A percentile compares a stretch with the other conserved stretches of the same genome.
These are phyloP conservation scores for Pseudomyrmex flavicornis DNA, from an alignment of 1,140 invertebrate genomes.

Conservation along the genomic window DNA sequence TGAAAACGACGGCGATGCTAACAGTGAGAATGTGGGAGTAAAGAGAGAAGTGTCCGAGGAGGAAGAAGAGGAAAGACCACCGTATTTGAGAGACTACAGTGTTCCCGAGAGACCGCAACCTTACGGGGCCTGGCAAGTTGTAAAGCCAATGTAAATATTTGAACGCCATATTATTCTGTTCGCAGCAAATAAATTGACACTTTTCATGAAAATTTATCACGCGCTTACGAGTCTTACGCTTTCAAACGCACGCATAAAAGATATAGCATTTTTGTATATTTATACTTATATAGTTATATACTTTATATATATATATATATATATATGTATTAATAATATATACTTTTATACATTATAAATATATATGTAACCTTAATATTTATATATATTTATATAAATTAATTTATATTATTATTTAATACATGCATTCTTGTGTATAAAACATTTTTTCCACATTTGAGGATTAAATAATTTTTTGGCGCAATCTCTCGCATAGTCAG, in stretches of 20 bases:
- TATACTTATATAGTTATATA: neutral
- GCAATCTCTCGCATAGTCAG: too few species aligned
- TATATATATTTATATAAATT: neutral
- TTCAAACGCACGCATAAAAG: neutral
- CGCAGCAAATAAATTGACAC: constrained; percentile 2
- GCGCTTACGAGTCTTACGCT: neutral
- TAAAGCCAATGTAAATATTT: constrained; percentile 85
- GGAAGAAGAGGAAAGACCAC: constrained; percentile 74
- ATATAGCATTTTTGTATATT: constrained; percentile 7
- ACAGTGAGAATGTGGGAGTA: constrained; percentile 72
- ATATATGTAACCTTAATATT: neutral
- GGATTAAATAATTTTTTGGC: neutral
- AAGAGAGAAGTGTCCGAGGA: constrained; percentile 76
- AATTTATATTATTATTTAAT: neutral
- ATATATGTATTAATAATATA: neutral
- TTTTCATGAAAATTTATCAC: constrained; percentile 29
- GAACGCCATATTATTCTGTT: constrained; percentile 19
- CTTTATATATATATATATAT: neutral
- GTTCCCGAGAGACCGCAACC: constrained; percentile 85
- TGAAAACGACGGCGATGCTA: constrained; percentile 67
- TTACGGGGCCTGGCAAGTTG: constrained; percentile 88
- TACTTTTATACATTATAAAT: neutral
- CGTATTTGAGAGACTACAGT: constrained; percentile 84
- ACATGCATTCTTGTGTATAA: too few species aligned
- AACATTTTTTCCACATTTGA: neutral